Percentiles rank a stretch among this genome's conserved stretches.
Conservation (phyloP, 2,888 invertebrate species). For the Meteorus colon region DNA sequence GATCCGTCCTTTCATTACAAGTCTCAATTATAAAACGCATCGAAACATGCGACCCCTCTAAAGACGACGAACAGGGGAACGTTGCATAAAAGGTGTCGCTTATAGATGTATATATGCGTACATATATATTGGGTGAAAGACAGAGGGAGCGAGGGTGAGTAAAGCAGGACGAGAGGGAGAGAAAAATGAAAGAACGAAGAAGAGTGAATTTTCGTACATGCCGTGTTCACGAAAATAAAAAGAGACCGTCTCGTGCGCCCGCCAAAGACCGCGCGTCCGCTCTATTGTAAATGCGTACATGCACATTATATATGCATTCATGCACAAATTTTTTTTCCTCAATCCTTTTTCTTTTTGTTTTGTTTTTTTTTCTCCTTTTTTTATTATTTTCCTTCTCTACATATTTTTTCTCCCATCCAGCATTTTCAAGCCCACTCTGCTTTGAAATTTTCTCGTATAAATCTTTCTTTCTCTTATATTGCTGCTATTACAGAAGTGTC, state of each 20-base stretch:
- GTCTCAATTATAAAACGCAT: constrained; percentile 70
- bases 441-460: constrained; percentile 11
- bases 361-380: constrained; percentile 20
- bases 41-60: constrained; percentile 59
- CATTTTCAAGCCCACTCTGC: constrained; percentile 20
- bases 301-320: constrained; percentile 43
- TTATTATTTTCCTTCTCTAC: constrained; percentile 25
- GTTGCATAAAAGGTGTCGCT: constrained; percentile 40
- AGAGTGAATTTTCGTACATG: constrained; percentile 48
- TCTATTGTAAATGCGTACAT: constrained; percentile 40
- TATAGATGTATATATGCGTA: constrained; percentile 1
- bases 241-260: constrained; percentile 37
- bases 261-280: constrained; percentile 46
- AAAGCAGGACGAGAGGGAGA: constrained; percentile 34
- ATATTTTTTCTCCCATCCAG: constrained; percentile 1
- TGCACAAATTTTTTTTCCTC: constrained; percentile 33
- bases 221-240: constrained; percentile 35
- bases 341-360: constrained; percentile 16
- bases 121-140: constrained; percentile 14
- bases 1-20: constrained; percentile 56
- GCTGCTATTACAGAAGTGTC: constrained; percentile 10
- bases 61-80: constrained; percentile 36
- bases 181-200: constrained; percentile 40
- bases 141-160: constrained; percentile 34
- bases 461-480: neutral